Conservation (phyloP, 37 sponge, comb jelly and placozoan species). For the Hormiphora californensis region DNA sequence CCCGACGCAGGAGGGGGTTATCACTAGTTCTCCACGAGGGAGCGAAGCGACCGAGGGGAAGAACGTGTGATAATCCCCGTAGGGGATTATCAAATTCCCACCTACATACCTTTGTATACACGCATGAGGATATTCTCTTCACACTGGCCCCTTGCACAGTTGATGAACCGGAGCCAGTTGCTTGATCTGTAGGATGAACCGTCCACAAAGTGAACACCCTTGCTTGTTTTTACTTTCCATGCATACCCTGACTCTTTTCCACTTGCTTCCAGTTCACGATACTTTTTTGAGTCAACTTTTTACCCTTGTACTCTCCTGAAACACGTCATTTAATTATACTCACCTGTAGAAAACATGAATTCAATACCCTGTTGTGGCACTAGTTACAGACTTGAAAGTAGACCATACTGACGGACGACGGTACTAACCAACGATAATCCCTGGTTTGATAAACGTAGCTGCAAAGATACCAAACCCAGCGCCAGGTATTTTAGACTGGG, state of each 20-base stretch:
- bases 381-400: too few relatives aligned
- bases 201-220: not conserved
- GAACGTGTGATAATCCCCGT: too few relatives aligned
- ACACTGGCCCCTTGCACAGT: constrained; percentile 8
- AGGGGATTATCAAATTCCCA: too few relatives aligned
- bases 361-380: too few relatives aligned
- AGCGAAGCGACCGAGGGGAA: too few relatives aligned
- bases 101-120: too few relatives aligned
- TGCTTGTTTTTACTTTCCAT: not conserved
- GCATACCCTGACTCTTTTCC: not conserved
- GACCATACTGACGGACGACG: too few relatives aligned
- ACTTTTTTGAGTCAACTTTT: not conserved
- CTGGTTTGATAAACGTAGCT: not conserved
- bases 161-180: constrained; percentile 8
- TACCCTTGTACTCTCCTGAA: constrained; percentile 11
- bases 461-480: not conserved
- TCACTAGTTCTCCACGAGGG: too few relatives aligned
- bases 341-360: too few relatives aligned
- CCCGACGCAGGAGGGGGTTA: too few relatives aligned
- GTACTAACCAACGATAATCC: not conserved
- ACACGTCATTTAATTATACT: too few relatives aligned
- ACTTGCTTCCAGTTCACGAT: not conserved
- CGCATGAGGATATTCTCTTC: constrained; percentile 3
- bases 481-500: constrained; percentile 8
- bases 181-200: not conserved